Evolutionary conservation across 2,797 vertebrate species (phyloP).

Genomic region (Chelon labrosus): DNA sequence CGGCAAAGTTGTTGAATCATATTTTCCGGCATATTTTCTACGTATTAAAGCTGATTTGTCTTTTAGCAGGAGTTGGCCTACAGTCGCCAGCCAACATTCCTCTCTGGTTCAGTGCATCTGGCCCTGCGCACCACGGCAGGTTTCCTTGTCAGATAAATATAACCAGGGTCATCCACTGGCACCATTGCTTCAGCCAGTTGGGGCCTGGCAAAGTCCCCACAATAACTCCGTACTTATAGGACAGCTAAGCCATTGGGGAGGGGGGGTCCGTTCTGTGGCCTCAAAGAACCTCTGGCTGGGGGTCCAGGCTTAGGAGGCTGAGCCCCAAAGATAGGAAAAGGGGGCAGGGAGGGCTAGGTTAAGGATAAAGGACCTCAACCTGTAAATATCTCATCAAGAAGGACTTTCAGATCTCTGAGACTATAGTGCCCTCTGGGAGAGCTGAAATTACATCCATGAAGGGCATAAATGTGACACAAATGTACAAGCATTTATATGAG

Average conservation of each 20-base stretch:
- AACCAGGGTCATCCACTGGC: slow-evolving; percentile 82
- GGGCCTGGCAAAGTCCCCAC: slow-evolving; percentile 77
- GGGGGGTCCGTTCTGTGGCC: slow-evolving; percentile 72
- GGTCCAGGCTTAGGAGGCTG: slow-evolving; percentile 76
- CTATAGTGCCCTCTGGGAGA: slow-evolving; percentile 68
- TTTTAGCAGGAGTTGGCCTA: slow-evolving; percentile 70
- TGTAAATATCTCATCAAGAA: slow-evolving; percentile 56
- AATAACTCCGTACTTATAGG: slow-evolving; percentile 80
- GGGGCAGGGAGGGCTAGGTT: slow-evolving; percentile 41
- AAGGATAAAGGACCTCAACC: slow-evolving; percentile 71
- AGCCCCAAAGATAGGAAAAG: slow-evolving; percentile 68
- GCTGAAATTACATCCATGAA: slow-evolving; percentile 22
- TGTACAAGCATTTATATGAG: slow-evolving; percentile 55
- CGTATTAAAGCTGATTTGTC: slow-evolving; percentile 52
- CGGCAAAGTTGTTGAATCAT: slow-evolving; percentile 46
- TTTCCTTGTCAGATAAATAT: slow-evolving; percentile 87
- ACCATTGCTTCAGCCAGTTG: slow-evolving; percentile 57
- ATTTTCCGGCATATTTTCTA: slow-evolving; percentile 58
- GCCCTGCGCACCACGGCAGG: slow-evolving; percentile 67
- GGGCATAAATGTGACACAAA: slow-evolving; percentile 54
- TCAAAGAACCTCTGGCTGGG: slow-evolving; percentile 80
- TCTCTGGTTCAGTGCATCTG: slow-evolving; percentile 70
- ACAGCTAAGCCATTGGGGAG: slow-evolving; percentile 68
- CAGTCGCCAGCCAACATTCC: slow-evolving; percentile 60
- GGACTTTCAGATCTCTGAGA: slow-evolving; percentile 38